These are phyloP conservation scores for Dasypolia templi DNA, from an alignment of 2,888 invertebrate species.

Conservation along the genomic window DNA sequence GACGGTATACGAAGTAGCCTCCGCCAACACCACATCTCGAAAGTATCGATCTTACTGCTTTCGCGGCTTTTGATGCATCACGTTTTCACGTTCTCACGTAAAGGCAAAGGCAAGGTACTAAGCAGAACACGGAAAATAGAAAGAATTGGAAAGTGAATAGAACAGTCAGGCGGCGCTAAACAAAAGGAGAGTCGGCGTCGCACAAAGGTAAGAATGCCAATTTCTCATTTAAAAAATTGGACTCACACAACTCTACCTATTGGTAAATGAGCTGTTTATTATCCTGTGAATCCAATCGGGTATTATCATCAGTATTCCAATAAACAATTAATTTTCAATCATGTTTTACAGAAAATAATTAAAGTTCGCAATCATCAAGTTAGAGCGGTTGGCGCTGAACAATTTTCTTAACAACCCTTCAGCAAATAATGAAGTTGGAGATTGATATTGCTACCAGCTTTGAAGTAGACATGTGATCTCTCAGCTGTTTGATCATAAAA, in stretches of 20 bases:
- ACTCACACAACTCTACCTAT: not conserved
- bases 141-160: not conserved
- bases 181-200: too few species aligned
- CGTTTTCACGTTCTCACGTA: too few species aligned
- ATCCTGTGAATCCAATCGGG: slow-evolving; percentile 25
- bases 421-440: slow-evolving; percentile 68
- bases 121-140: not conserved
- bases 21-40: too few species aligned
- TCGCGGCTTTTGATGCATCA: too few species aligned
- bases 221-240: not conserved
- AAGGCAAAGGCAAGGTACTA: not conserved
- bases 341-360: slow-evolving; percentile 52
- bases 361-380: slow-evolving; percentile 59
- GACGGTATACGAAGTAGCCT: too few species aligned
- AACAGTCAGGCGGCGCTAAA: not conserved
- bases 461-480: slow-evolving; percentile 33
- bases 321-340: slow-evolving; percentile 45
- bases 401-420: slow-evolving; percentile 61
- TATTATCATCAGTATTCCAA: too few species aligned
- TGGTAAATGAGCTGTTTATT: slow-evolving; percentile 3
- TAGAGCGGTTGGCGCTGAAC: slow-evolving; percentile 52
- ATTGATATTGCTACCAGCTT: slow-evolving; percentile 66
- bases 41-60: too few species aligned
- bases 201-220: too few species aligned
- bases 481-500: slow-evolving; percentile 27